phyloP scores from a whole-genome alignment of 2,113 vertebrate genomes.

The Prunella himalayana region DNA sequence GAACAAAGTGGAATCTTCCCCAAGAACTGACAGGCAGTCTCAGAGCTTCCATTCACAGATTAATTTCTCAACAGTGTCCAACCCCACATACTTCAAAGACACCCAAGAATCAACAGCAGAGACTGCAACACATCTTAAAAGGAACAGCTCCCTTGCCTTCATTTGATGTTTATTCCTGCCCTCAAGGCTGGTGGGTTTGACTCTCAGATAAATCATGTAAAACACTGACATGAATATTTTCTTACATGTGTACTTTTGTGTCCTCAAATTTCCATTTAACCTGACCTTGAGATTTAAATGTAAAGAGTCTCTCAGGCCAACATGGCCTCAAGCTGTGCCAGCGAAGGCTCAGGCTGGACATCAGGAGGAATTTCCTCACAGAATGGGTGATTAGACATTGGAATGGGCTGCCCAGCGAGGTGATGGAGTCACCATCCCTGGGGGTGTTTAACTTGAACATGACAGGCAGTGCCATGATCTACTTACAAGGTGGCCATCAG shows the following conservation, averaged over 20 bases:
- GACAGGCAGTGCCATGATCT: neutral
- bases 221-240: neutral
- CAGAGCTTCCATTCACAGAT: neutral
- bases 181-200: neutral
- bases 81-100: neutral
- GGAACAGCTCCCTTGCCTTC: neutral
- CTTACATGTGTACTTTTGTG: neutral
- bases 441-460: rapidly evolving
- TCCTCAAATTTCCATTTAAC: neutral
- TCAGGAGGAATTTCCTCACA: neutral
- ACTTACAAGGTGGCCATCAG: neutral
- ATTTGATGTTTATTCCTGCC: neutral
- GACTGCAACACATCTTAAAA: neutral
- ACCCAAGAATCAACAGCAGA: neutral
- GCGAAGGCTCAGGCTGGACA: neutral
- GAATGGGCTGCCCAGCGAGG: neutral
- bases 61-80: neutral
- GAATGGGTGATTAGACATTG: neutral
- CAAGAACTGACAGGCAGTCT: neutral
- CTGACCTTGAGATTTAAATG: neutral
- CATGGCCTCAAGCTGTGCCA: neutral
- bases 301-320: neutral
- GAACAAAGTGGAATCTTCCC: neutral
- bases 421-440: neutral
- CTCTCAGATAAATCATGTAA: neutral